These are phyloP conservation scores for Ophioninae sp. DNA, from an alignment of 2,888 invertebrate genomes.

Conservation along the genomic window DNA sequence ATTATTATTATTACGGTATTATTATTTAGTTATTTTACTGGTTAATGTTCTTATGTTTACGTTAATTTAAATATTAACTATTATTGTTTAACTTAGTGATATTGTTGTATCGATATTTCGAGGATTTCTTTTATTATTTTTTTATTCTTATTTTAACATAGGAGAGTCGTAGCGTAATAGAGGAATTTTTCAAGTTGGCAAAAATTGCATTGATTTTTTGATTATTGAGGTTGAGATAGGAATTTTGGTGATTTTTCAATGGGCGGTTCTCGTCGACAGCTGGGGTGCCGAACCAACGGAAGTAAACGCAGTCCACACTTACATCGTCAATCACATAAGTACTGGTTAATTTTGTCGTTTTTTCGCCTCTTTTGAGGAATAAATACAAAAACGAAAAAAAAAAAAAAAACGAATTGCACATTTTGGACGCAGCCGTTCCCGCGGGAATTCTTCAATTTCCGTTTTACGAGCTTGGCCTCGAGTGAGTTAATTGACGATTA, in stretches of 20 bases:
- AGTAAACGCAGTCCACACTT: slow-evolving; percentile 91
- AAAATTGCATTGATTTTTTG: neutral
- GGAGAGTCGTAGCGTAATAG: neutral
- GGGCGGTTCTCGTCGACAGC: slow-evolving; percentile 73
- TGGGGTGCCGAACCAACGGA: slow-evolving; percentile 90
- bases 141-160: neutral
- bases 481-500: slow-evolving; percentile 84
- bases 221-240: neutral
- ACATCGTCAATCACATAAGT: slow-evolving; percentile 92
- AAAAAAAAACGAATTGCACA: slow-evolving; percentile 33
- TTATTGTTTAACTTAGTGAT: no score
- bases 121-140: no score
- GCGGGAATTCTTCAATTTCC: slow-evolving; percentile 92
- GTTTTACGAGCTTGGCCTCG: slow-evolving; percentile 91
- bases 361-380: neutral
- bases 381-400: slow-evolving; percentile 15
- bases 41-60: no score
- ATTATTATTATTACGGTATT: no score
- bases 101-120: no score
- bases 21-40: no score
- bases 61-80: no score
- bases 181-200: neutral
- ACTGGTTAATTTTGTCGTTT: slow-evolving; percentile 77
- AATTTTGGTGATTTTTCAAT: neutral
- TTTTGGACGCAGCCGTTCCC: slow-evolving; percentile 87